Evolutionary conservation across 2,113 vertebrate species (phyloP).

Genomic region (Grantiella picta): DNA sequence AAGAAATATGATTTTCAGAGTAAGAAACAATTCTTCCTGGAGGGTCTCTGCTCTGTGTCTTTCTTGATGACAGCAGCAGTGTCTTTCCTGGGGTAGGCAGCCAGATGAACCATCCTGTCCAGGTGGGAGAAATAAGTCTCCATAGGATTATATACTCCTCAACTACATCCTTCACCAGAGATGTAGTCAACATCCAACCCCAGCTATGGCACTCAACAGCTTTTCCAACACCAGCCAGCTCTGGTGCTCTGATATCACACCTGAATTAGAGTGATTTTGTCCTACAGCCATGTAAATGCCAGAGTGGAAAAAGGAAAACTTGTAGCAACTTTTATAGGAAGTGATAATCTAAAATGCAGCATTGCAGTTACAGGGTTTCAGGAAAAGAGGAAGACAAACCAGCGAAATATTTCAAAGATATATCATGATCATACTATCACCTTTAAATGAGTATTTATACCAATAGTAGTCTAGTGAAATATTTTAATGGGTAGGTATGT

Average conservation of each 20-base stretch:
- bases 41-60: not conserved
- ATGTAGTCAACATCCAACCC: not conserved
- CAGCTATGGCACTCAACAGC: not conserved
- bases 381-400: not conserved
- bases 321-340: not conserved
- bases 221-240: not conserved
- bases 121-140: not conserved
- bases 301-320: not conserved
- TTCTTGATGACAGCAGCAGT: not conserved
- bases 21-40: not conserved
- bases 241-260: not conserved
- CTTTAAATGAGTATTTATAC: not conserved
- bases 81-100: not conserved
- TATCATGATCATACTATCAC: not conserved
- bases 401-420: not conserved
- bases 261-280: not conserved
- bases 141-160: not conserved
- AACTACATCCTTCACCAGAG: not conserved
- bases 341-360: not conserved
- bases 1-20: not conserved
- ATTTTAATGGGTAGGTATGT: rapidly evolving
- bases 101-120: not conserved
- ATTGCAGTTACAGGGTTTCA: not conserved
- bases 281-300: not conserved
- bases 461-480: not conserved